Evolutionary conservation across 2,113 vertebrate genomes (phyloP).

Genomic region (Pagrus major): DNA sequence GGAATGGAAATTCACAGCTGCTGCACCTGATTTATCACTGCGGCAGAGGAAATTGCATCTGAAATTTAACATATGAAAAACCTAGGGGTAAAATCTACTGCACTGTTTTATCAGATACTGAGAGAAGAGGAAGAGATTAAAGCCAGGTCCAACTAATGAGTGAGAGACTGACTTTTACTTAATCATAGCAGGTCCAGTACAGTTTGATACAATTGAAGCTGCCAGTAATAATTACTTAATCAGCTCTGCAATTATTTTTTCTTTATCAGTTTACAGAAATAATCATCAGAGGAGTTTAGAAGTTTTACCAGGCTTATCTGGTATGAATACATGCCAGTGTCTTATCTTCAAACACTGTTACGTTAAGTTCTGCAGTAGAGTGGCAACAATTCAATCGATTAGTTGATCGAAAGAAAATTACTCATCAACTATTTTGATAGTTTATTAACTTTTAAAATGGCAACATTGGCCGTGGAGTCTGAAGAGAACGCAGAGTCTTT

Average conservation of each 20-base stretch:
- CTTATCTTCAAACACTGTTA: neutral
- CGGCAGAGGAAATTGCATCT: neutral
- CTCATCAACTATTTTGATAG: too few species aligned
- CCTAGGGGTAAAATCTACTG: neutral
- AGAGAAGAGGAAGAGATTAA: neutral
- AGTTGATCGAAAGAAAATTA: too few species aligned
- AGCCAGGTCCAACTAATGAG: neutral
- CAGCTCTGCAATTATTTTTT: neutral
- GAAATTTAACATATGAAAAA: neutral
- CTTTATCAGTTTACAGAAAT: neutral
- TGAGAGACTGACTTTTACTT: neutral
- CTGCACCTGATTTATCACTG: neutral
- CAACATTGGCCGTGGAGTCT: too few species aligned
- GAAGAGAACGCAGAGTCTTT: too few species aligned
- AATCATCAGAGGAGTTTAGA: neutral
- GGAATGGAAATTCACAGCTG: neutral
- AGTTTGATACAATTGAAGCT: neutral
- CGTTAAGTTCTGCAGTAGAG: too few species aligned
- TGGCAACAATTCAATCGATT: too few species aligned
- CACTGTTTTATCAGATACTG: neutral
- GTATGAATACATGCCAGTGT: too few species aligned
- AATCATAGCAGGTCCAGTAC: neutral
- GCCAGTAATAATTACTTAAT: neutral
- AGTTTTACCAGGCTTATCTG: neutral
- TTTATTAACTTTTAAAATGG: too few species aligned